These are phyloP conservation scores for Typhlomys cinereus DNA, from an alignment of 2,113 vertebrate species.

Conservation along the genomic window DNA sequence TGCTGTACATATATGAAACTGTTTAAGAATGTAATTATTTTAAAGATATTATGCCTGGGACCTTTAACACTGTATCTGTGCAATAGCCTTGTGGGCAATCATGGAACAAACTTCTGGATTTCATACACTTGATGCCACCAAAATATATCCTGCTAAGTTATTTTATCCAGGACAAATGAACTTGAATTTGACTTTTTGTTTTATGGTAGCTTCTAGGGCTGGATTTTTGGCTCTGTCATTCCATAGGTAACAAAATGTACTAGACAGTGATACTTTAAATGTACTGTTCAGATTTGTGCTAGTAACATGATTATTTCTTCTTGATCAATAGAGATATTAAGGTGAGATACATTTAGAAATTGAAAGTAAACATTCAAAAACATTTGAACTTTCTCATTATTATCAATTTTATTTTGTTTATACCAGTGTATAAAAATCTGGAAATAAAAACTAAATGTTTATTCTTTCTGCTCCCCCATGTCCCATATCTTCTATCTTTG, in stretches of 20 bases:
- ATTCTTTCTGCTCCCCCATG: not conserved
- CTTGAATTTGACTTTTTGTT: not conserved
- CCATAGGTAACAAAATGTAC: not conserved
- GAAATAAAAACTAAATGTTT: not conserved
- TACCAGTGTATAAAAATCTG: not conserved
- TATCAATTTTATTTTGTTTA: slow-evolving; percentile 10
- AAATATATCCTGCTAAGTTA: not conserved
- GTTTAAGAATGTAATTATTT: too few species aligned
- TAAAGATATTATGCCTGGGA: not conserved
- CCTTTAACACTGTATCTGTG: not conserved
- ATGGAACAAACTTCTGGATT: not conserved
- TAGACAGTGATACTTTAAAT: not conserved
- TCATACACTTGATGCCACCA: not conserved
- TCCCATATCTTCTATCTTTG: not conserved
- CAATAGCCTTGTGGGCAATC: not conserved
- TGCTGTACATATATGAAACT: not conserved
- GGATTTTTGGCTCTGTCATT: not conserved
- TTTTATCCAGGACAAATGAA: not conserved
- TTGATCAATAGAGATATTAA: not conserved
- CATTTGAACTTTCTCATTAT: not conserved
- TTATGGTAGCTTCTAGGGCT: not conserved
- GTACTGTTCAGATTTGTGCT: not conserved
- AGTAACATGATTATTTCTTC: not conserved
- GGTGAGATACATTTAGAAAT: not conserved
- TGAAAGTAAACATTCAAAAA: not conserved